Evolutionary conservation across 2,888 invertebrate genomes (phyloP).

Genomic region (Plagiodera versicolora): DNA sequence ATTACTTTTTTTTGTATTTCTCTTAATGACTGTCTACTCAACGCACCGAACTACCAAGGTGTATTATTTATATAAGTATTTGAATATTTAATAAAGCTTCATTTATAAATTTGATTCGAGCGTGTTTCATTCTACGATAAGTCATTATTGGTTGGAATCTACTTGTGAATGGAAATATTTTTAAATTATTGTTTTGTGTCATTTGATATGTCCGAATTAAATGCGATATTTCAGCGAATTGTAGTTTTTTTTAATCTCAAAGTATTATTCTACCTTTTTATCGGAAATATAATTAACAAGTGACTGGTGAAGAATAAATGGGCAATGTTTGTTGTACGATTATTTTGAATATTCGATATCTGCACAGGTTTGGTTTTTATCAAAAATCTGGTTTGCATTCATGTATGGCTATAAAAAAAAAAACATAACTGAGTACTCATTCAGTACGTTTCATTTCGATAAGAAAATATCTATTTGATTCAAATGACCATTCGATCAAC

Average conservation of each 20-base stretch:
- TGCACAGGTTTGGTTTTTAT: too few species aligned
- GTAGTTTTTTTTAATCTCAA: neutral
- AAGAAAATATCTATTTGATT: too few species aligned
- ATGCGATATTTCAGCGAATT: conserved; percentile 2
- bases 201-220: conserved; percentile 13
- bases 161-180: conserved; percentile 6
- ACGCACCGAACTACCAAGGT: conserved; percentile 50
- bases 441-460: too few species aligned
- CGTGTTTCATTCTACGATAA: conserved; percentile 7
- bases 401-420: too few species aligned
- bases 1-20: conserved; percentile 24
- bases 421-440: too few species aligned
- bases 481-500: too few species aligned
- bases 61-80: conserved; percentile 57
- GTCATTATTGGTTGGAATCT: neutral
- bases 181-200: conserved; percentile 8
- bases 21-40: conserved; percentile 46
- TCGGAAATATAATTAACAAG: too few species aligned
- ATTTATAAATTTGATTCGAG: conserved; percentile 49
- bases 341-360: too few species aligned
- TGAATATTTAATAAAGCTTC: conserved; percentile 56
- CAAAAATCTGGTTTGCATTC: too few species aligned
- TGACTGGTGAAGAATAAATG: too few species aligned
- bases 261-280: too few species aligned
- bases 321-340: too few species aligned